A percentile compares a stretch with the other conserved stretches of the same genome.
phyloP scores from a whole-genome alignment of 2,797 vertebrate genomes.

The Helostoma temminkii region DNA sequence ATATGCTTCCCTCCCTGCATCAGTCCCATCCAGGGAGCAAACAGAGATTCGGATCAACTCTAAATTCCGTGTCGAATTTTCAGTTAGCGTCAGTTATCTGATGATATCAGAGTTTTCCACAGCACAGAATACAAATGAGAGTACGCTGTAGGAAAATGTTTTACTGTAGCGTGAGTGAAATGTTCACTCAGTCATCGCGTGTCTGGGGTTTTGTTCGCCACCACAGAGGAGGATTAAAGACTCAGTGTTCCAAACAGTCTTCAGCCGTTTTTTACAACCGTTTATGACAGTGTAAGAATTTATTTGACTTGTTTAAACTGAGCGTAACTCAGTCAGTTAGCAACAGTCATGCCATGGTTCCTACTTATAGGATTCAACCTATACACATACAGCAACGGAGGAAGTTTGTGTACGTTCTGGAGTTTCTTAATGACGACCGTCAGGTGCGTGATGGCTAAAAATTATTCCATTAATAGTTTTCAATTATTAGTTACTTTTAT shows the following conservation, averaged over 20 bases:
- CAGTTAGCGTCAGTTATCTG: conserved; percentile 38
- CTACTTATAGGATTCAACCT: conserved; percentile 28
- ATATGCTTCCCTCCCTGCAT: conserved; percentile 66
- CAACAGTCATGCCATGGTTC: conserved; percentile 29
- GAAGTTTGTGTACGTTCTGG: conserved; percentile 52
- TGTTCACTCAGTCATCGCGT: background rate
- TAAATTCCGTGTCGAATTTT: conserved; percentile 32
- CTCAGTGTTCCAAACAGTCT: too few species aligned
- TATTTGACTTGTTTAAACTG: conserved; percentile 25
- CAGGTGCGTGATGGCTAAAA: background rate
- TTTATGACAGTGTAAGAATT: conserved; percentile 20
- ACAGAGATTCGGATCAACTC: conserved; percentile 53
- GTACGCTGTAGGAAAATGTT: conserved; percentile 10
- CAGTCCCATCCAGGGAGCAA: conserved; percentile 58
- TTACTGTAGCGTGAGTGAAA: background rate
- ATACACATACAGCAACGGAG: conserved; percentile 3
- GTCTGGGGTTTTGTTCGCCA: background rate
- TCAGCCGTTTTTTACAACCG: conserved; percentile 11
- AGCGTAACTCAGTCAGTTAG: conserved; percentile 30
- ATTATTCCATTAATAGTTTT: too few species aligned
- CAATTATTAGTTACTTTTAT: too few species aligned
- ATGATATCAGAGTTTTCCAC: conserved; percentile 16
- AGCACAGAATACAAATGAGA: conserved; percentile 23
- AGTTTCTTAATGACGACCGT: conserved; percentile 4
- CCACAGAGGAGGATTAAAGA: background rate